Evolutionary conservation across 2,888 invertebrate species (phyloP), one percentile per base, ranked within the genome.

Genomic region (Drosophila falleni): DNA sequence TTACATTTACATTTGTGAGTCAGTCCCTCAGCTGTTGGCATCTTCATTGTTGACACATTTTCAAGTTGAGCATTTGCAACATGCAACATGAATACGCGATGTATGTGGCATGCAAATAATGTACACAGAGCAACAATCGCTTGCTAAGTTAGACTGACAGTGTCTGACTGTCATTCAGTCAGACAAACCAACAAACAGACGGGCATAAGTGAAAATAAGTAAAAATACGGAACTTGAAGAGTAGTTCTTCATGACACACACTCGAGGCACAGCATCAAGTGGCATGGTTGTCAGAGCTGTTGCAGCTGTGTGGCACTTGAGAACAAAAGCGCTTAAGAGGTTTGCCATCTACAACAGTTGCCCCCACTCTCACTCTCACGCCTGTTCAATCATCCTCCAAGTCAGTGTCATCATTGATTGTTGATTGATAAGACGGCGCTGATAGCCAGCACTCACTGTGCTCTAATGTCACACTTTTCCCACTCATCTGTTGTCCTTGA

Each of bases 291-390:
- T 16, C 26, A 47, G 37, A 58, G 58, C 58, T 29, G 58, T 16
- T 47, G 76, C 68, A 56, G 13, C 66, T 46, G 47, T 39, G 63
- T 31, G 61, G 23, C 73, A 74, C 80, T 83, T 64, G 81, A 78
- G 74, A 72, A 84, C 75, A 89, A 84, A 77, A 64, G 76, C 67
- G 69, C 84, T 75, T 78, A 83, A 89, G 89, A 83, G 75, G 55
- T 68, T 66, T 16, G 46, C 42, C 67, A 71, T 65, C 59, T 56
- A 31, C 71, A 62, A 37, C 60, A 58, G 23, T 5, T 71, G 37
- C 44, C 31, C 59, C 56, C 35, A 16, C 46, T 23, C 49, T 10
- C 10, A 33, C 46, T 11, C 23, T 46, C 26, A 29, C 23, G 5
- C 4, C n/a, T 46, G 13, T 41, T 42, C 61, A 68, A 51, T 33